A percentile compares a stretch with the other conserved stretches of the same genome.
These are phyloP conservation scores for Lasioglossum albipes DNA, from an alignment of 1,140 invertebrate genomes.

Conservation along the genomic window DNA sequence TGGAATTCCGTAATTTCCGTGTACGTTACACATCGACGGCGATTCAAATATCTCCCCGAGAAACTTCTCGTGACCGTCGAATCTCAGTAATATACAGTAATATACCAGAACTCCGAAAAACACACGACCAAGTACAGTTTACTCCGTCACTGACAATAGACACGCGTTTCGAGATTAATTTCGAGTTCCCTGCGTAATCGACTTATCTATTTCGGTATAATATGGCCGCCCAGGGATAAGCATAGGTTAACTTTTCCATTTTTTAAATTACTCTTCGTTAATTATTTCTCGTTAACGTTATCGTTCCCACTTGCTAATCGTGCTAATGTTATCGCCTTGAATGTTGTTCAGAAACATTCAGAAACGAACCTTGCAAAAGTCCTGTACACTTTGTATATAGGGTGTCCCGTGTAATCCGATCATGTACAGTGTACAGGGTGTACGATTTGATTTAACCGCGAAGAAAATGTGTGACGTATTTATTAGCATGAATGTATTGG, in stretches of 20 bases:
- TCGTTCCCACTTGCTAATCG: neutral
- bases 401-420: too few species aligned
- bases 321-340: neutral
- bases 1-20: neutral
- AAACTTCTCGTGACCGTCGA: neutral
- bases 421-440: too few species aligned
- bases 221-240: constrained; percentile 21
- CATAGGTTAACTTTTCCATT: constrained; percentile 13
- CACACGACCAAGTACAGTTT: neutral
- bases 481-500: too few species aligned
- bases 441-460: too few species aligned
- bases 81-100: neutral
- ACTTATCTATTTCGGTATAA: constrained; percentile 8
- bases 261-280: neutral
- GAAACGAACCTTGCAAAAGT: neutral
- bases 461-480: too few species aligned
- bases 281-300: neutral
- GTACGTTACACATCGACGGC: neutral
- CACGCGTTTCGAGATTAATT: neutral
- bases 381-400: too few species aligned
- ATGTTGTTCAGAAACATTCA: neutral
- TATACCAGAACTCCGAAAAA: neutral
- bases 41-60: neutral
- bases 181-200: neutral
- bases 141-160: neutral